A percentile compares a stretch with the other conserved stretches of the same genome.
These are phyloP conservation scores for Cottoperca gobio DNA, from an alignment of 2,797 vertebrate species.

Conservation along the genomic window DNA sequence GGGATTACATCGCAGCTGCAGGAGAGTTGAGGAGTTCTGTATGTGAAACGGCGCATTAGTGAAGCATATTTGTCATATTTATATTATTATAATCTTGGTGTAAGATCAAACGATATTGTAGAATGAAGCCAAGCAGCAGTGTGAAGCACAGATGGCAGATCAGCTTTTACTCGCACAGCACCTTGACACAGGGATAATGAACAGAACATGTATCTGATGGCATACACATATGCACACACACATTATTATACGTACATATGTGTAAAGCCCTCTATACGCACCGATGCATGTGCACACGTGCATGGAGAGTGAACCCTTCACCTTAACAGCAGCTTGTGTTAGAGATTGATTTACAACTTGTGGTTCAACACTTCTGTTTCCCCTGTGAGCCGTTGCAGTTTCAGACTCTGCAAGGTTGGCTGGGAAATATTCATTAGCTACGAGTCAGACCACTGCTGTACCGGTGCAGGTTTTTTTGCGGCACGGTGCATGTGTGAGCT, in stretches of 20 bases:
- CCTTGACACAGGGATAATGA: conserved; percentile 17
- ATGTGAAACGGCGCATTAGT: neutral
- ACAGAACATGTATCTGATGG: neutral
- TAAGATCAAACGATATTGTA: conserved; percentile 29
- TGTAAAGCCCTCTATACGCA: conserved; percentile 22
- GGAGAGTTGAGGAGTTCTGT: neutral
- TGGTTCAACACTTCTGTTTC: conserved; percentile 57
- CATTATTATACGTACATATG: conserved; percentile 26
- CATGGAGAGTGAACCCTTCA: conserved; percentile 35
- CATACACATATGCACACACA: conserved; percentile 22
- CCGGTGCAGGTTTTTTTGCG: conserved; percentile 34
- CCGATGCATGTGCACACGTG: conserved; percentile 1
- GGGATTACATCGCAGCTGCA: neutral
- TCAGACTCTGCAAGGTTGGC: conserved; percentile 36
- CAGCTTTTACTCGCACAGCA: conserved; percentile 28
- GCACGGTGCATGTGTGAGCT: conserved; percentile 8
- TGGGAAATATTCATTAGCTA: conserved; percentile 81
- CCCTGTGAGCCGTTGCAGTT: conserved; percentile 52
- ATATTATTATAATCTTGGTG: conserved; percentile 17
- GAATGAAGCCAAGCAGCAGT: conserved; percentile 11
- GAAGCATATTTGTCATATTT: conserved; percentile 18
- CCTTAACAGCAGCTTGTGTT: conserved; percentile 60
- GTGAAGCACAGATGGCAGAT: conserved; percentile 14
- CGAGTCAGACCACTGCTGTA: conserved; percentile 71
- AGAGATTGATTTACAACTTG: conserved; percentile 63